A percentile compares a stretch with the other conserved stretches of the same genome.
These are phyloP conservation scores for Lottia gigantea DNA, from an alignment of 2,888 invertebrate species.

Conservation along the genomic window DNA sequence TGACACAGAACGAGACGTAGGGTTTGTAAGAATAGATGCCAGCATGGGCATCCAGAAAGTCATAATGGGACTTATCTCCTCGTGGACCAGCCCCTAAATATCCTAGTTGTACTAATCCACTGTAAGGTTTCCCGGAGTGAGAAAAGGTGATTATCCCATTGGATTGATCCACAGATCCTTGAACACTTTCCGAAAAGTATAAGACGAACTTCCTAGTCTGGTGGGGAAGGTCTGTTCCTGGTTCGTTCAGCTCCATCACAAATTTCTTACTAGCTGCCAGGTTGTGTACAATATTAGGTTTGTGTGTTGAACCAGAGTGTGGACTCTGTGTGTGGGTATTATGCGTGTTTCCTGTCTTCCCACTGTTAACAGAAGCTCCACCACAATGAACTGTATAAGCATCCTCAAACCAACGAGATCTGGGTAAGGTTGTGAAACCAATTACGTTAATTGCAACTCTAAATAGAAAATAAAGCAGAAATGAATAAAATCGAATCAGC, in stretches of 20 bases:
- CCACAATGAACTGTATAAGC: slow-evolving; percentile 30
- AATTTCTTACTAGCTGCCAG: slow-evolving; percentile 41
- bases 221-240: slow-evolving; percentile 40
- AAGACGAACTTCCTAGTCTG: slow-evolving; percentile 49
- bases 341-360: not conserved
- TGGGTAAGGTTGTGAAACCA: slow-evolving; percentile 33
- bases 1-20: slow-evolving; percentile 42
- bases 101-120: slow-evolving; percentile 47
- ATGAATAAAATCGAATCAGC: no score
- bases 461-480: not conserved
- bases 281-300: slow-evolving; percentile 13
- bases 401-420: slow-evolving; percentile 21
- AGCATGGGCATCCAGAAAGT: slow-evolving; percentile 40
- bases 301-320: slow-evolving; percentile 7
- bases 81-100: slow-evolving; percentile 46
- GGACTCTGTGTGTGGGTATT: slow-evolving; percentile 18
- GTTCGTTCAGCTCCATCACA: slow-evolving; percentile 52
- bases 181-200: slow-evolving; percentile 45
- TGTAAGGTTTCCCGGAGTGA: slow-evolving; percentile 39
- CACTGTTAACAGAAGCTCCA: slow-evolving; percentile 25
- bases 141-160: slow-evolving; percentile 38
- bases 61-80: slow-evolving; percentile 40
- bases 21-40: slow-evolving; percentile 50
- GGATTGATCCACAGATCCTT: slow-evolving; percentile 31
- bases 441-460: slow-evolving; percentile 45